Percentiles rank a stretch among this genome's conserved stretches.
Conservation (phyloP, 2,113 vertebrate genomes). For the Neopipo cinnamomea region DNA sequence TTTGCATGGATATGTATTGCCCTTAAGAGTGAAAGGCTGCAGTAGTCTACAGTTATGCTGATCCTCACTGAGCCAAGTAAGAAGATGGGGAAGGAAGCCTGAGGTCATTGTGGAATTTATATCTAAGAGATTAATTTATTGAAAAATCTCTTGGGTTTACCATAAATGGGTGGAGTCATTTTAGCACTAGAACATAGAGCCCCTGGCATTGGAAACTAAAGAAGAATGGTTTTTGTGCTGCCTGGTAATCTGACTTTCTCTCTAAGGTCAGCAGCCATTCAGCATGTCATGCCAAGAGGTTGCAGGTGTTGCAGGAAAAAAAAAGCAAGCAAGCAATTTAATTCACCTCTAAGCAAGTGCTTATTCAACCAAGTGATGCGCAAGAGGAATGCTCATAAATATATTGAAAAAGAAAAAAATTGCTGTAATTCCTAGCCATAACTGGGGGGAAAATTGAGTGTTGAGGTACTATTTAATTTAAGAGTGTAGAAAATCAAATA, state of each 20-base stretch:
- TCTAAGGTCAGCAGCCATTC: neutral
- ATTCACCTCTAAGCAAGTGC: neutral
- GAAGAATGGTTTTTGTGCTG: neutral
- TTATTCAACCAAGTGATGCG: neutral
- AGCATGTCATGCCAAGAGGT: neutral
- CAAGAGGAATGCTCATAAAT: neutral
- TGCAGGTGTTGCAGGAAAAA: neutral
- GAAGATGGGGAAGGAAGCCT: neutral
- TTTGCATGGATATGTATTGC: neutral
- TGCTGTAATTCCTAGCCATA: neutral
- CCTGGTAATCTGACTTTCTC: neutral
- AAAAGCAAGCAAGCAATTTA: neutral
- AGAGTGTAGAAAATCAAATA: neutral
- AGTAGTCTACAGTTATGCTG: neutral
- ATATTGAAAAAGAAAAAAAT: neutral
- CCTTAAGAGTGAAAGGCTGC: neutral
- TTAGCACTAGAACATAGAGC: neutral
- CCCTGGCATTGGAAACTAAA: neutral
- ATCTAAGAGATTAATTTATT: neutral
- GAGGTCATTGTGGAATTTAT: neutral
- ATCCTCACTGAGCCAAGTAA: neutral
- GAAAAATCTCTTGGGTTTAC: neutral
- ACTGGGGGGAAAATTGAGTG: neutral
- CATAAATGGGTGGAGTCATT: neutral
- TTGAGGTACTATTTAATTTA: slow-evolving; percentile 21